Base-by-base conservation (phyloP, 1,140 invertebrate genomes). In the Lepidurus packardi region DNA sequence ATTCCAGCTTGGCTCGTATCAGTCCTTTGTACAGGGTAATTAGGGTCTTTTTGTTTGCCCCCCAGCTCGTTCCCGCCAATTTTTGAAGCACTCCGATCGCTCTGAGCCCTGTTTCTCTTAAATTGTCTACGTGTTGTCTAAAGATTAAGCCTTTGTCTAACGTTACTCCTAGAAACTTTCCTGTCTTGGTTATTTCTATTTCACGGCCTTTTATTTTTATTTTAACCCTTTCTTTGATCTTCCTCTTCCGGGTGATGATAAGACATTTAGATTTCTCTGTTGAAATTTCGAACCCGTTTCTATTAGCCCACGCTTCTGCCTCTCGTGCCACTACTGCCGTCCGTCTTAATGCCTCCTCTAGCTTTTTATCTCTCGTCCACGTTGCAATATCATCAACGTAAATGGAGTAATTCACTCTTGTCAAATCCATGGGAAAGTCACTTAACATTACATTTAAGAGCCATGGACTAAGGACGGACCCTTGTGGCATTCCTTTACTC, bases 371-470 rank as follows among this genome's bases (percentile, higher is more conserved):
- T 16, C 45, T 47, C 45, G 45, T 16, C 45, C 45, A 47, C 45
- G 45, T 7, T 0, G 45, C 10, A 47, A 47, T 47, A 5, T 47
- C 45, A 7, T 47, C 45, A 0, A 47, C 45, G 16, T 47, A 47
- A 0, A 47, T 10, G 16, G 45, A 47, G 16, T 47, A 47, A 47
- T 47, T 47, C 45, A 47, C 45, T 47, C 45, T 16, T 47, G 45
- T 8, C 16, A 47, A 4, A 47, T 47, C 10, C 45, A 47, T 8
- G 45, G 45, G 45, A 16, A 47, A 47, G 45, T 47, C 45, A 16
- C 45, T 47, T 47, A 47, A 47, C 45, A 47, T 47, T 47, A 47
- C 45, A 16, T 47, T 47, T 47, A 47, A 47, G 45, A 47, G 45
- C 45, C 45, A 47, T 47, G 45, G 45, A 47, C 45, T 47, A 47